Conservation (phyloP, 2,113 vertebrate species). For the Chlorodrepanis virens region DNA sequence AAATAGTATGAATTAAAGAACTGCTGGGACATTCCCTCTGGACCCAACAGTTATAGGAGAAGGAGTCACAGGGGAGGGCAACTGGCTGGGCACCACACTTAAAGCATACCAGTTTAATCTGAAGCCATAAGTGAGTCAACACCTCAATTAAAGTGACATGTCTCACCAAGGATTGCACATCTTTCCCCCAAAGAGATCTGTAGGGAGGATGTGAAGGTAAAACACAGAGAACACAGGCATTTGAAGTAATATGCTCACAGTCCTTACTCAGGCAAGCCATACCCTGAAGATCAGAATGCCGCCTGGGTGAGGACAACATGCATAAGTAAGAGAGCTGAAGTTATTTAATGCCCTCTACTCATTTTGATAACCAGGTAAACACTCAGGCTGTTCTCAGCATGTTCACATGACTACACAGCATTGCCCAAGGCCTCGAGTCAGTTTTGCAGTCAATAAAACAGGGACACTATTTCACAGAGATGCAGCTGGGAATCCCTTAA, state of each 20-base stretch:
- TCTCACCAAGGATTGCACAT: neutral
- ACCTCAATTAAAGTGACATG: neutral
- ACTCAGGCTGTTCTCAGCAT: neutral
- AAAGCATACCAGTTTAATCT: neutral
- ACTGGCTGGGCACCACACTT: neutral
- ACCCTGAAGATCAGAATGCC: neutral
- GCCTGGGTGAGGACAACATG: neutral
- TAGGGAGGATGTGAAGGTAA: neutral
- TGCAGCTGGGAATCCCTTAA: neutral
- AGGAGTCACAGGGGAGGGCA: neutral
- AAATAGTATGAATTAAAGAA: neutral
- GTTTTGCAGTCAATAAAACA: neutral
- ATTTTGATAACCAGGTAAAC: neutral
- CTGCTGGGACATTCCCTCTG: neutral
- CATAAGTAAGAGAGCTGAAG: neutral
- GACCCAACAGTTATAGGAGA: neutral
- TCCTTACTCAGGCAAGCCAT: neutral
- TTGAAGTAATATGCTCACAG: neutral
- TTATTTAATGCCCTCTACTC: neutral
- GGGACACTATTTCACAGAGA: neutral
- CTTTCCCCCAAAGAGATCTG: neutral
- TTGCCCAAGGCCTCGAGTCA: neutral
- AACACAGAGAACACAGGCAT: neutral
- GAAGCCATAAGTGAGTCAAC: neutral
- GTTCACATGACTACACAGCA: neutral